Evolutionary conservation across 2,888 invertebrate genomes (phyloP), one percentile per base, ranked within the genome.

Genomic region (Thumatha senex): DNA sequence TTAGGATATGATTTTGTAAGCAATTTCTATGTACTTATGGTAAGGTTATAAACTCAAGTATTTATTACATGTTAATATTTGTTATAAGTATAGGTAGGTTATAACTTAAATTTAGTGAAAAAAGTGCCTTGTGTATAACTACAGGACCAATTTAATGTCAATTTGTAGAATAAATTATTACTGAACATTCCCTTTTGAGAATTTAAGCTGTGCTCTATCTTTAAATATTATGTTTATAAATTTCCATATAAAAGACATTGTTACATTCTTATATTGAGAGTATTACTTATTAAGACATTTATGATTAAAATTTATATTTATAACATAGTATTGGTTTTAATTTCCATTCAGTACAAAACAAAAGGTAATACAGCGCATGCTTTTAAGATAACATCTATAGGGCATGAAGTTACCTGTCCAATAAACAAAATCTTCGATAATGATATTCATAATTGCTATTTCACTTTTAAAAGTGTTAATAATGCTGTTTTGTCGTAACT

Each of bases 171-270:
- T 4, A 24, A 24, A 24, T 80, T 76, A 84, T 81, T 80, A 88
- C 84, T 84, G 81, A 86, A 89, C 89, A 89, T 89, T 91, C 89
- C 90, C 83, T 82, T 74, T 70, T 65, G 63, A 74, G 78, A 74
- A 76, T 74, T 73, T 75, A 77, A 70, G 67, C 74, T 76, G 74
- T 78, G 77, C 76, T 82, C 79, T 69, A 41, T 49, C 34, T 45
- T 71, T 70, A 66, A n/a, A 61, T 67, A 71, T 75, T 24, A 24
- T 24, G 18, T 24, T 76, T 73, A 81, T 80, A 61, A 56, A 65
- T 72, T 79, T 80, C 74, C 63, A 67, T 77, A 71, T 76, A 78
- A 78, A 81, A 81, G 83, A 82, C 77, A 80, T 82, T 74, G 84
- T 87, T 87, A 85, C 76, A 80, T 78, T 84, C 8, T 10, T 10